Evolutionary conservation across 2,888 invertebrate species (phyloP).

Genomic region (Leptogaster cylindrica): DNA sequence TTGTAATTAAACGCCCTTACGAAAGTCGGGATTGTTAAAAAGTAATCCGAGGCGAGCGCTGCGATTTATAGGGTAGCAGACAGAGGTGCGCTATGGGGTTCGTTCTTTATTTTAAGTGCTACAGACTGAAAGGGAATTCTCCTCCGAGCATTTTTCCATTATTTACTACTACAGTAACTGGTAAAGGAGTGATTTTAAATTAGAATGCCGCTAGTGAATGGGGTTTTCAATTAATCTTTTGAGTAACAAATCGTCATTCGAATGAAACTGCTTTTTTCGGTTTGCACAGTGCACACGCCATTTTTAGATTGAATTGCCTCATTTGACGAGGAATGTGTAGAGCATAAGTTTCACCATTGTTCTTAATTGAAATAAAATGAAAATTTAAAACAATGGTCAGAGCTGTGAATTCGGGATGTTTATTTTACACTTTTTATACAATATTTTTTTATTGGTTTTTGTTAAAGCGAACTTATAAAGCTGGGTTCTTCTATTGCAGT

Average conservation of each 20-base stretch:
- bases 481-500: too few relatives aligned
- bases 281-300: too few relatives aligned
- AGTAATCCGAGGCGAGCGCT: conserved; percentile 45
- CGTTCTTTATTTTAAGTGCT: conserved; percentile 21
- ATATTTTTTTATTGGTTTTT: too few relatives aligned
- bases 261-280: too few relatives aligned
- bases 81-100: neutral
- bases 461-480: too few relatives aligned
- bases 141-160: conserved; percentile 32
- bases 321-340: too few relatives aligned
- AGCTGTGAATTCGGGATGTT: too few relatives aligned
- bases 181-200: conserved; percentile 15
- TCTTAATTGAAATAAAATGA: too few relatives aligned
- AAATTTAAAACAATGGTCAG: too few relatives aligned
- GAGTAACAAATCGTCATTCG: conserved; percentile 25
- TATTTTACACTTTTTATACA: too few relatives aligned
- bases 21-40: conserved; percentile 44
- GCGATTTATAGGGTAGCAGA: conserved; percentile 41
- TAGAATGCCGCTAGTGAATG: conserved; percentile 22
- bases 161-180: conserved; percentile 22
- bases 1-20: conserved; percentile 47
- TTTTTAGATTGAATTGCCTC: too few relatives aligned
- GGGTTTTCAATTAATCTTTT: conserved; percentile 38
- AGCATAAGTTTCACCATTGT: too few relatives aligned
- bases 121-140: conserved; percentile 28